Base-by-base conservation (phyloP, 2,113 vertebrate species). In the Embiotoca jacksoni region DNA sequence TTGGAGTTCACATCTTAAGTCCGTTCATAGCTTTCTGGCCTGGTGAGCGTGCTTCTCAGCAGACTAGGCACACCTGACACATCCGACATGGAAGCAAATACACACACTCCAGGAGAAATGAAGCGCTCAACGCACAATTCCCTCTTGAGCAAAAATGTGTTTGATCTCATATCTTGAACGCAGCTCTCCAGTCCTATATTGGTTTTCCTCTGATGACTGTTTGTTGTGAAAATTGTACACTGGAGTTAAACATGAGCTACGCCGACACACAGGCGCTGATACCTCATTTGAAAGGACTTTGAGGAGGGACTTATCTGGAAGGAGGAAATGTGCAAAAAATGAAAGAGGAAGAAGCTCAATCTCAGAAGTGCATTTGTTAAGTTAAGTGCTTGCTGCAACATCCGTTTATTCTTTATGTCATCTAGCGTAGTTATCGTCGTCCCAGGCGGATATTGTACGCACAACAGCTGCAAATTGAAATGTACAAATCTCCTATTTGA, bases 121-220 rank as follows among this genome's bases (percentile, higher is more conserved):
- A 73, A 73, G 59, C 78, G 46, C 59, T 57, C 47, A 5, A 36
- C 0, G 10, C 41, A 32, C 44, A 36, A 46, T 80, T 82, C 60
- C 67, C 62, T 78, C 81, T 65, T 39, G 32, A 80, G 53, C 60
- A 33, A 41, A 55, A 81, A 77, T 37, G 62, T 60, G 66, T 76
- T 84, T 85, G 78, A 87, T 84, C 78, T 82, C 50, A 66, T 80
- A 63, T 66, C 52, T 32, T 62, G 66, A 82, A 69, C 59, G 44
- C 0, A 80, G 55, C 69, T 60, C 65, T 73, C 1, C 52, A 32
- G 53, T 55, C 72, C 54, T 52, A 14, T 69, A 76, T 85, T 87
- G 80, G 41, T 77, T 83, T 72, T 66, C n/a, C 57, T 83, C 68
- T 76, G 78, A 80, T 78, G 30, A 72, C 70, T 82, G 75, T 89